Evolutionary conservation across 2,113 vertebrate species (phyloP).

Genomic region (Illadopsis cleaveri): DNA sequence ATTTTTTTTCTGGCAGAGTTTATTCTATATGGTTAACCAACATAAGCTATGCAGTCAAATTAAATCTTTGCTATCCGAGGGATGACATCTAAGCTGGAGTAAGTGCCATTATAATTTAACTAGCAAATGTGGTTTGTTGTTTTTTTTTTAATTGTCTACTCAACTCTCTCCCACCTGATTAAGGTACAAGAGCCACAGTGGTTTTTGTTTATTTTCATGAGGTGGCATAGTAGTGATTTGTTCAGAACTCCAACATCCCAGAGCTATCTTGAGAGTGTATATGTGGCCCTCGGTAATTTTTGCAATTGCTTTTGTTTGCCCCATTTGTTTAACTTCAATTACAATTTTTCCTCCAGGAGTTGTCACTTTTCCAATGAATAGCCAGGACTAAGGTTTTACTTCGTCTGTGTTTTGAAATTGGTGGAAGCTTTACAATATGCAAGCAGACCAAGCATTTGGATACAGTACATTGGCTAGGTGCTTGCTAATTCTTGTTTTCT

Average conservation of each 20-base stretch:
- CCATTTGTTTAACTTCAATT: not conserved
- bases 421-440: not conserved
- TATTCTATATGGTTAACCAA: not conserved
- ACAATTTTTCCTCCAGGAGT: not conserved
- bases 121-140: not conserved
- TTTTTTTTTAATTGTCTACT: not conserved
- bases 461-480: not conserved
- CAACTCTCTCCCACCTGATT: not conserved
- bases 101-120: not conserved
- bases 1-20: not conserved
- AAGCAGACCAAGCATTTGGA: not conserved
- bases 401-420: not conserved
- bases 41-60: not conserved
- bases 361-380: not conserved
- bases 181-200: not conserved
- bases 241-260: not conserved
- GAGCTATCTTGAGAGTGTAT: not conserved
- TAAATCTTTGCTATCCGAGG: not conserved
- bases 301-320: not conserved
- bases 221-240: not conserved
- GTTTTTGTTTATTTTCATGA: not conserved
- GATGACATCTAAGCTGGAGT: not conserved
- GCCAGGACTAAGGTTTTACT: not conserved
- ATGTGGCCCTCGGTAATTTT: not conserved
- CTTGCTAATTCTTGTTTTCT: not conserved